phyloP scores from a whole-genome alignment of 1,140 invertebrate genomes.

The Zaprionus tsacasi region DNA sequence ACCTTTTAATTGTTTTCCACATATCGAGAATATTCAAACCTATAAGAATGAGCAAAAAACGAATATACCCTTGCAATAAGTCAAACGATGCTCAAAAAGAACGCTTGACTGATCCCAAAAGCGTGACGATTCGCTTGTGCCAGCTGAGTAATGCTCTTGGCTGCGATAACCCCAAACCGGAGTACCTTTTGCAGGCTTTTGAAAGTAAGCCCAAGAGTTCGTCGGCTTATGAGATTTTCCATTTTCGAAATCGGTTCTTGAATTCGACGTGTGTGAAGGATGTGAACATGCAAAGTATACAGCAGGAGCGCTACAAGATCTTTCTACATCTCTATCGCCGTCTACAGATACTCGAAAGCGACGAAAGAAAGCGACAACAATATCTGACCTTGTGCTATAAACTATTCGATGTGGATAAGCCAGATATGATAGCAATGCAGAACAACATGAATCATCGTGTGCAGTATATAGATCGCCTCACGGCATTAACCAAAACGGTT shows the following conservation, averaged over 20 bases:
- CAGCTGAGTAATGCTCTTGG: slow-evolving; percentile 5
- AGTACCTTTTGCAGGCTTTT: neutral
- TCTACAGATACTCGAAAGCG: slow-evolving; percentile 13
- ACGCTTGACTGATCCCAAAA: neutral
- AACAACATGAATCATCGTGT: neutral
- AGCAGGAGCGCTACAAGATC: slow-evolving; percentile 11
- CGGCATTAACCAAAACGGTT: neutral
- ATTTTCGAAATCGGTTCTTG: slow-evolving; percentile 29
- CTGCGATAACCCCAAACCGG: neutral
- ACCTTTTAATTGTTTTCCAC: neutral
- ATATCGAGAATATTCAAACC: neutral
- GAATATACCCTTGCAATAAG: neutral
- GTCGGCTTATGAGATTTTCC: neutral
- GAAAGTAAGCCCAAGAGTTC: neutral
- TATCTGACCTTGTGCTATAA: slow-evolving; percentile 32
- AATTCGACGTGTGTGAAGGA: neutral
- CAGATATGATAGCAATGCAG: neutral
- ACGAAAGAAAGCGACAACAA: neutral
- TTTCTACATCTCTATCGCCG: slow-evolving; percentile 44
- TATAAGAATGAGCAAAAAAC: neutral
- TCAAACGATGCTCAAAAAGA: neutral
- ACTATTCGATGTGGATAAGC: slow-evolving; percentile 17
- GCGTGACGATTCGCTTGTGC: neutral
- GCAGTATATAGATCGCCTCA: slow-evolving; percentile 10
- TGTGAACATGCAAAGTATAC: neutral